A percentile compares a stretch with the other conserved stretches of the same genome.
Conservation (phyloP, 2,797 vertebrate species). For the Argyrosomus regius region DNA sequence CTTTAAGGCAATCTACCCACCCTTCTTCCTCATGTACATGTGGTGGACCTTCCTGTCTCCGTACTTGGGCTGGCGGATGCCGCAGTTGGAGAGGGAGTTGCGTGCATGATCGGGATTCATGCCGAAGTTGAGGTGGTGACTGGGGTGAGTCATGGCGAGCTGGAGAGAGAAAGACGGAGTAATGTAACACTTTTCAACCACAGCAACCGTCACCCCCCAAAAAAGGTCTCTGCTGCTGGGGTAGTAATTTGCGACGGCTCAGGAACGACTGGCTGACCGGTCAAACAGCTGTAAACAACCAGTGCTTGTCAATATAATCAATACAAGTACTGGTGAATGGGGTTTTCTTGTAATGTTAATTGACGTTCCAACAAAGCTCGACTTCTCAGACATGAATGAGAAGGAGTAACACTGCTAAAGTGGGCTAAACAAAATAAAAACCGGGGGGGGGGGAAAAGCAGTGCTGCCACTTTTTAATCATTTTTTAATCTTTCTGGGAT, state of each 20-base stretch:
- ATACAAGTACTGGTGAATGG: neutral
- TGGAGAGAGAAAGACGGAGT: conserved; percentile 59
- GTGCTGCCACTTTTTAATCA: neutral
- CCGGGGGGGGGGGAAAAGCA: neutral
- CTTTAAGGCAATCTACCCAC: conserved; percentile 71
- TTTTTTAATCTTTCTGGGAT: neutral
- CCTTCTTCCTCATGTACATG: conserved; percentile 99
- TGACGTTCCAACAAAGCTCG: neutral
- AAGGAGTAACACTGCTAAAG: neutral
- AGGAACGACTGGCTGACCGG: neutral
- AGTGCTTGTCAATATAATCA: neutral
- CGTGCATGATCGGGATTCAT: conserved; percentile 99
- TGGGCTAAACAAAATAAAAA: neutral
- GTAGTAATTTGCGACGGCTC: neutral
- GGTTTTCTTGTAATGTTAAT: neutral
- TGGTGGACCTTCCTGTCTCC: conserved; percentile 98
- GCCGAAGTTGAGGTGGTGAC: conserved; percentile 98
- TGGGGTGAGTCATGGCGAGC: conserved; percentile 99
- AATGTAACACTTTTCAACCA: neutral
- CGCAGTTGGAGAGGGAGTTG: conserved; percentile 98
- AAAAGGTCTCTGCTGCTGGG: neutral
- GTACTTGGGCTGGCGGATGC: conserved; percentile 97
- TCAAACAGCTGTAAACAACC: neutral
- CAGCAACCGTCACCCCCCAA: neutral
- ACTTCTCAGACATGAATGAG: neutral